A percentile compares a stretch with the other conserved stretches of the same genome.
These are phyloP conservation scores for Ylistrum balloti DNA, from an alignment of 1,140 invertebrate species.

Conservation along the genomic window DNA sequence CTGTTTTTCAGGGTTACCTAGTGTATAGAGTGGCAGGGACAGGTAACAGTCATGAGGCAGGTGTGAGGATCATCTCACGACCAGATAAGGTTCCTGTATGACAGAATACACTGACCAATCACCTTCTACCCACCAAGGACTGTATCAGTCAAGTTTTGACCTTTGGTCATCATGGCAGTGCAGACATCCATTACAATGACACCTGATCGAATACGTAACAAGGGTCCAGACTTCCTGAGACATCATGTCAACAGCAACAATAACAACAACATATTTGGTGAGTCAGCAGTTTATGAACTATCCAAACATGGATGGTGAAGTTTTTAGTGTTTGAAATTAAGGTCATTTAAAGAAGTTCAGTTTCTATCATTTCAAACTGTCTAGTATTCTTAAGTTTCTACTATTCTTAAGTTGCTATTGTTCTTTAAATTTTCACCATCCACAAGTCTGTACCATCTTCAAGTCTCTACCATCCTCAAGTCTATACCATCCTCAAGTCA, in stretches of 20 bases:
- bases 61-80: neutral
- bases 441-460: no score
- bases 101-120: neutral
- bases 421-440: no score
- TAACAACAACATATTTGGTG: conserved; percentile 5
- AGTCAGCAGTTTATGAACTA: neutral
- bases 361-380: no score
- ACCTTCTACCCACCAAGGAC: neutral
- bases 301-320: no score
- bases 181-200: neutral
- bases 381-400: no score
- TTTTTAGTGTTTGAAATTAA: no score
- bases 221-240: neutral
- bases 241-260: neutral
- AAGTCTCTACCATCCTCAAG: no score
- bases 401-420: no score
- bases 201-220: neutral
- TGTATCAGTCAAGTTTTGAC: neutral
- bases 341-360: no score
- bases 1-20: neutral
- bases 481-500: no score
- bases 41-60: neutral
- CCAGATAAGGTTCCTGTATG: neutral
- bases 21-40: neutral
- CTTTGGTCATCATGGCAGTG: neutral